Conservation (phyloP, 2,113 vertebrate genomes). For the Entomyzon cyanotis region DNA sequence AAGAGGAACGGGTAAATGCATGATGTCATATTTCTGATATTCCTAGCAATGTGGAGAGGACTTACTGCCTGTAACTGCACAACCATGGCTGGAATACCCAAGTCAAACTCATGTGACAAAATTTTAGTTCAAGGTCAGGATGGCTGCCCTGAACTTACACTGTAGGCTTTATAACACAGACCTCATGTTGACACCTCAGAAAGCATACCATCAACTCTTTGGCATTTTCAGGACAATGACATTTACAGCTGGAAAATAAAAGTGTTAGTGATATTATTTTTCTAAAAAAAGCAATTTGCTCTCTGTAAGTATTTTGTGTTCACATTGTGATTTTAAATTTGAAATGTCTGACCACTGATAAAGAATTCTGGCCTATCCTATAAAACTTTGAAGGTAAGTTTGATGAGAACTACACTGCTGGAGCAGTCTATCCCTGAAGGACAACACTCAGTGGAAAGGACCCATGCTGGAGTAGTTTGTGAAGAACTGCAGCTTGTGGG, state of each 20-base stretch:
- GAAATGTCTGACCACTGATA: neutral
- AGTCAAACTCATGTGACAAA: neutral
- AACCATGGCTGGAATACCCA: neutral
- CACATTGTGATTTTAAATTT: neutral
- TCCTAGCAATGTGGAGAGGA: neutral
- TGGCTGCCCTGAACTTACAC: neutral
- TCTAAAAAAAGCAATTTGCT: neutral
- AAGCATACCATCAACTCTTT: neutral
- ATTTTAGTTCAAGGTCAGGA: neutral
- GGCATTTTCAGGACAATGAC: neutral
- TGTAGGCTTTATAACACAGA: neutral
- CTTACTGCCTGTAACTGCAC: accelerated
- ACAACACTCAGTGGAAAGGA: neutral
- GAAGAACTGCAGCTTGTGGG: neutral
- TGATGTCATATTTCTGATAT: neutral
- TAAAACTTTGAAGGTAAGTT: neutral
- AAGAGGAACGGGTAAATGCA: neutral
- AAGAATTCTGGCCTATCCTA: neutral
- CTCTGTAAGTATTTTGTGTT: neutral
- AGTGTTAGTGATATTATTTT: neutral
- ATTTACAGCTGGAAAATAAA: neutral
- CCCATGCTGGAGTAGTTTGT: neutral
- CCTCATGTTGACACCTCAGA: neutral
- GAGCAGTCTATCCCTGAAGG: neutral
- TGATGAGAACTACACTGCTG: neutral